Base-by-base conservation (phyloP, 35 echinoderm and acorn worm species). In the Ophiothrix spiculata region DNA sequence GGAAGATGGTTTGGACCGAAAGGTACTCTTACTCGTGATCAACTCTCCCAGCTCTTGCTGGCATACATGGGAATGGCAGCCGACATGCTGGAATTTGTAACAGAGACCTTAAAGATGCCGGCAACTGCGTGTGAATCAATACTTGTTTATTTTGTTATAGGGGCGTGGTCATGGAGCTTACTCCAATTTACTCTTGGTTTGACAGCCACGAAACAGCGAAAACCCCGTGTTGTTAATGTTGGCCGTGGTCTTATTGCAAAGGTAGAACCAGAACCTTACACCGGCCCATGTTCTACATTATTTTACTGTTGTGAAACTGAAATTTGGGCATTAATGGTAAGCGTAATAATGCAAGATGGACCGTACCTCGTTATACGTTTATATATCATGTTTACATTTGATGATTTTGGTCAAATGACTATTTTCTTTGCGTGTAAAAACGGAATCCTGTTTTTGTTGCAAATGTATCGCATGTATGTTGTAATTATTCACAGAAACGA, bases 361-460 rank as follows among this genome's bases (percentile, higher is more conserved):
- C 92, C 92, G 4, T 99, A 94, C 46, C 80, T 99, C 11, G 78
- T 75, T 17, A 63, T 94, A 13, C 76, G 96, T 8, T 86, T 99
- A 17, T 94, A 94, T 64, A 80, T 99, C 31, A 86, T 99, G 78
- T 75, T 99, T 38, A 86, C 90, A 12, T 56, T 88, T 19, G 38
- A 60, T 10, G 56, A 82, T 32, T 79, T 94, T 35, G 92, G 86
- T 21, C 83, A 94, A 63, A 90, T 78, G 38, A 90, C 87, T 77
- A 88, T 94, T 21, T 99, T 99, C 75, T 99, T 99, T 64, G 91
- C 92, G 4, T 90, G 81, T 34, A 99, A 99, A 60, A 99, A 99
- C 42, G 92, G 77, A 1, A 86, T 99, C 31, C 35, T 99, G 13
- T 87, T 99, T 37, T 74, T 88, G 80, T 83, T 99, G 11, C 96